Conservation (phyloP, 2,797 vertebrate species). For the Poeciliopsis turneri region DNA sequence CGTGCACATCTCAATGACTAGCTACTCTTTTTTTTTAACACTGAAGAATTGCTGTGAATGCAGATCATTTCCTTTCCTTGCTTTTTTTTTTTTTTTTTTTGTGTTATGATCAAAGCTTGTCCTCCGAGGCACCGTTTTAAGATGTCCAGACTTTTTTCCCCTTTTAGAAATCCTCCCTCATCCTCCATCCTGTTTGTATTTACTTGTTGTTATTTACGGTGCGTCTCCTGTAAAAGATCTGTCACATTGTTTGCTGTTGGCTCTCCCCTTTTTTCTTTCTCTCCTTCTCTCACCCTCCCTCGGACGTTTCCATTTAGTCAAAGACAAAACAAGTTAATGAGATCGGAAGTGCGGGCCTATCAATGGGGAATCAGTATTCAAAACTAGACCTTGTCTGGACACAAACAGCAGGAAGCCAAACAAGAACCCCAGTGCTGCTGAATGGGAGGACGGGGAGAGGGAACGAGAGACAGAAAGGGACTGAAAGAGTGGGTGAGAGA, state of each 20-base stretch:
- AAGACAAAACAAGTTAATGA: conserved; percentile 86
- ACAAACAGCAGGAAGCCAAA: conserved; percentile 83
- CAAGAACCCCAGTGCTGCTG: conserved; percentile 60
- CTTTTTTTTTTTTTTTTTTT: conserved; percentile 3
- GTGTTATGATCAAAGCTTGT: conserved; percentile 21
- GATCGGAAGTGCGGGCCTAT: conserved; percentile 81
- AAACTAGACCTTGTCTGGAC: conserved; percentile 79
- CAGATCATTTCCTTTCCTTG: neutral
- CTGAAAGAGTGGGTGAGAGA: conserved; percentile 37
- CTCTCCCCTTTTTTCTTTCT: conserved; percentile 56
- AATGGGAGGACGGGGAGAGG: conserved; percentile 61
- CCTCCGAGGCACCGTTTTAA: conserved; percentile 18
- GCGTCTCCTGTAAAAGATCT: conserved; percentile 61
- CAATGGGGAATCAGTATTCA: conserved; percentile 82
- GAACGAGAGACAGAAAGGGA: conserved; percentile 22
- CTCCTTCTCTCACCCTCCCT: conserved; percentile 62
- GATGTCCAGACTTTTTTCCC: conserved; percentile 21
- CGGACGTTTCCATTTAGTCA: conserved; percentile 73
- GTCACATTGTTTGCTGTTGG: conserved; percentile 64
- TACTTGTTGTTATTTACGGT: conserved; percentile 77
- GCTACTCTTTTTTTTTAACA: neutral
- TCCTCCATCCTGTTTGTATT: conserved; percentile 72
- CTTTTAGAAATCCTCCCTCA: conserved; percentile 53
- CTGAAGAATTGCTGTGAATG: conserved; percentile 17
- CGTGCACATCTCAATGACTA: neutral